Conservation (phyloP, 2,888 invertebrate species). For the Theretra japonica region DNA sequence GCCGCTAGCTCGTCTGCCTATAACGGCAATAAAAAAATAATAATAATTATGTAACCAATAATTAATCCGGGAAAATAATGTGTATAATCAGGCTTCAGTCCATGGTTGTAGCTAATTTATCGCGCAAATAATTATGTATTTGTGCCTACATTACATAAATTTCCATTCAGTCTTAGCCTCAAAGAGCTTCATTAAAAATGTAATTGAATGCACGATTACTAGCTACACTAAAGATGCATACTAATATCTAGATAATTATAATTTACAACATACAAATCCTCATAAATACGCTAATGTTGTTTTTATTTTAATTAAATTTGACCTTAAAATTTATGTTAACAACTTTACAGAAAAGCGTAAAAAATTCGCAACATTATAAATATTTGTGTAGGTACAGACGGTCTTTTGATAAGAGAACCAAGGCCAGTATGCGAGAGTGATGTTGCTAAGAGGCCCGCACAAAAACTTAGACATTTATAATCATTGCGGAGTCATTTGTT, state of each 20-base stretch:
- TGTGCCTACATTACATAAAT: background rate
- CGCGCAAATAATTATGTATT: background rate
- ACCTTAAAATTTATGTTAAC: background rate
- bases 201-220: background rate
- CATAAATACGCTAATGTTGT: constrained; percentile 6
- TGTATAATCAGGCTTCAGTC: no score
- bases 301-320: constrained; percentile 2
- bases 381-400: background rate
- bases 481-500: background rate
- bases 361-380: background rate
- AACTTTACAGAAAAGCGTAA: background rate
- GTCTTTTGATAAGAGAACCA: background rate
- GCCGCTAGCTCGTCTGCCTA: no score
- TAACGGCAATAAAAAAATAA: no score
- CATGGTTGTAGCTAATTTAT: background rate
- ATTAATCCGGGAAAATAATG: no score
- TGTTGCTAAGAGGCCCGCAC: background rate
- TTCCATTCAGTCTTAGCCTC: background rate
- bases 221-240: background rate
- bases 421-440: background rate
- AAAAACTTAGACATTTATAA: background rate
- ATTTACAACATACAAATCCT: constrained; percentile 1
- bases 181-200: background rate
- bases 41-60: no score
- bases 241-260: background rate